Conservation (phyloP, 2,888 invertebrate genomes). For the Hofmannophila pseudospretella region DNA sequence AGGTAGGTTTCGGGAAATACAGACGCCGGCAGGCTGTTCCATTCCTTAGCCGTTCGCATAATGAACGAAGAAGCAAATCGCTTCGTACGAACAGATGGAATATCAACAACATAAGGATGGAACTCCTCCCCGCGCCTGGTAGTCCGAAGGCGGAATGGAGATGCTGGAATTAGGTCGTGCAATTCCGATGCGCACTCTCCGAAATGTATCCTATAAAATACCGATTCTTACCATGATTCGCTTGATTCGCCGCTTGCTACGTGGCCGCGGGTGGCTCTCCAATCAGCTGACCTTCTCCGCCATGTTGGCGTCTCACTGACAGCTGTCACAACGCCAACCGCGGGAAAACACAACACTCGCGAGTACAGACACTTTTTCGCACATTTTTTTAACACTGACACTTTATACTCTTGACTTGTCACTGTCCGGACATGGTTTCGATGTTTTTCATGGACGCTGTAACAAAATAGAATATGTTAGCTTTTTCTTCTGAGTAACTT, state of each 20-base stretch:
- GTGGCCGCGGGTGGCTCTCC: slow-evolving; percentile 56
- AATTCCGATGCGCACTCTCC: no score
- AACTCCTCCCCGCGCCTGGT: no score
- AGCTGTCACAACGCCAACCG: slow-evolving; percentile 34
- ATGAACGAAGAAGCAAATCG: no score
- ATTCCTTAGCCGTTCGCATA: no score
- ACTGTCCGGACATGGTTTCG: slow-evolving; percentile 4
- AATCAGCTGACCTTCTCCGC: slow-evolving; percentile 75
- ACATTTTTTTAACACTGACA: slow-evolving; percentile 30
- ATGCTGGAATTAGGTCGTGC: no score
- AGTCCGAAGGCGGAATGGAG: no score
- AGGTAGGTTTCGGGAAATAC: no score
- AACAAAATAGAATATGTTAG: neutral
- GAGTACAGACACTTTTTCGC: slow-evolving; percentile 22
- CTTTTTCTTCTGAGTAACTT: no score
- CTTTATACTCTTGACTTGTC: slow-evolving; percentile 7
- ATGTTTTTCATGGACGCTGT: neutral
- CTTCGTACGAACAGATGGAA: no score
- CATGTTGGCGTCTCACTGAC: slow-evolving; percentile 59
- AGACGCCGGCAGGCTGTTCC: no score
- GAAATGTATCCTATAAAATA: no score
- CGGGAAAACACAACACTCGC: slow-evolving; percentile 19
- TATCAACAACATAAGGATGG: no score
- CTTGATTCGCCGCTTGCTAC: slow-evolving; percentile 57
- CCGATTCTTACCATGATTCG: slow-evolving; percentile 70